phyloP scores from a whole-genome alignment of 2,797 vertebrate genomes.

The Gymnopithys bicolor region DNA sequence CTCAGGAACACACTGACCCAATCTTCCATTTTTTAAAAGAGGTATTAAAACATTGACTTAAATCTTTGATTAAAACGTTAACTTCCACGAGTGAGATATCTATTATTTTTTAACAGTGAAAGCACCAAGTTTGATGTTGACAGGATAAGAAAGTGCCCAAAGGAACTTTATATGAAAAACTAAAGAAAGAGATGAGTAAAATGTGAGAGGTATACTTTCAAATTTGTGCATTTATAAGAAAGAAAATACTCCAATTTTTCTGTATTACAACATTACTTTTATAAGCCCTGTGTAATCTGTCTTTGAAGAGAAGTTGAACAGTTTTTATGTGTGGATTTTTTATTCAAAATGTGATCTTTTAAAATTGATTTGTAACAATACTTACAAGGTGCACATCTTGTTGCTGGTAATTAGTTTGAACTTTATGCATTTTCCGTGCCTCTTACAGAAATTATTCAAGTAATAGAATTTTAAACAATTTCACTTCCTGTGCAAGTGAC shows the following conservation, averaged over 20 bases:
- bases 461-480: not conserved
- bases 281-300: not conserved
- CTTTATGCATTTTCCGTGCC: not conserved
- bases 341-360: not conserved
- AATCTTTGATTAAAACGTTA: not conserved
- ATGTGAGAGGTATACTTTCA: not conserved
- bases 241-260: not conserved
- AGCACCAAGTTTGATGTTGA: not conserved
- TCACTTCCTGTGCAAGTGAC: not conserved
- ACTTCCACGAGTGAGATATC: not conserved
- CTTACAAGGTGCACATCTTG: not conserved
- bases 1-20: not conserved
- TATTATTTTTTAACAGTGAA: not conserved
- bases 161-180: not conserved
- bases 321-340: not conserved
- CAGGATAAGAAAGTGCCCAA: not conserved
- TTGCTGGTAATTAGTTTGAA: not conserved
- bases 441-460: not conserved
- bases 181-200: not conserved
- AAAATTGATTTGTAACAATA: not conserved
- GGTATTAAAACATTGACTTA: not conserved
- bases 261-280: not conserved
- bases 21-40: not conserved
- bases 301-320: not conserved
- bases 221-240: not conserved